Evolutionary conservation across 2,888 invertebrate genomes (phyloP), one percentile per base, ranked within the genome.

Genomic region (Drymonia ruficornis): DNA sequence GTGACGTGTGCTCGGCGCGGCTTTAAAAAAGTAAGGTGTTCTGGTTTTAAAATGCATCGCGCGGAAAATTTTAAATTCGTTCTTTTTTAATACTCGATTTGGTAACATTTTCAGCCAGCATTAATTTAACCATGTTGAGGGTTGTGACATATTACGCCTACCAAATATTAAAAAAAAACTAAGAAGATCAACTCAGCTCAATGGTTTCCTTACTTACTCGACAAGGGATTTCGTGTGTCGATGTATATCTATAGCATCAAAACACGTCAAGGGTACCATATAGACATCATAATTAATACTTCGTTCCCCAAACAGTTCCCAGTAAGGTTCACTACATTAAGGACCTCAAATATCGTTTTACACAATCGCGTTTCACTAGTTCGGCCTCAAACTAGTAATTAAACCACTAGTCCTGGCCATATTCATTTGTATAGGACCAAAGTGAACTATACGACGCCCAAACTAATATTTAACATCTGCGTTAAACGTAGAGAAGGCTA

Each of bases 41-140:
- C 43, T 19, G 29, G 29, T 46, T 46, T 46, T 29, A 28, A 46
- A 29, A 46, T 29, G n/a, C 29, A 46, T 42, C 5, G 36, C 8
- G 40, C 16, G 40, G 16, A 16, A 16, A 12, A 16, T 16, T 36
- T n/a, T n/a, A 36, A 6, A 11, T 36, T 11, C 4, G 0, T n/a
- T 4, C 4, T 2, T 36, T n/a, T n/a, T 36, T 36, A 11, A n/a
- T 36, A 6, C 3, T 36, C n/a, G 13, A 36, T 36, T 36, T 36
- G n/a, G 13, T 34, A 34, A n/a, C n/a, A n/a, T n/a, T n/a, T 31
- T 31, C 0, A 11, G 31, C 23, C 23, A 23, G 2, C 5, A 23
- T 4, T 23, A 23, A 23, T 23, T 23, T 23, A 23, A 23, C 23
- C 23, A 23, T n/a, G n/a, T n/a, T n/a, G n/a, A n/a, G n/a, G n/a